phyloP scores from a whole-genome alignment of 2,113 vertebrate genomes.

The Polypterus bichir region DNA sequence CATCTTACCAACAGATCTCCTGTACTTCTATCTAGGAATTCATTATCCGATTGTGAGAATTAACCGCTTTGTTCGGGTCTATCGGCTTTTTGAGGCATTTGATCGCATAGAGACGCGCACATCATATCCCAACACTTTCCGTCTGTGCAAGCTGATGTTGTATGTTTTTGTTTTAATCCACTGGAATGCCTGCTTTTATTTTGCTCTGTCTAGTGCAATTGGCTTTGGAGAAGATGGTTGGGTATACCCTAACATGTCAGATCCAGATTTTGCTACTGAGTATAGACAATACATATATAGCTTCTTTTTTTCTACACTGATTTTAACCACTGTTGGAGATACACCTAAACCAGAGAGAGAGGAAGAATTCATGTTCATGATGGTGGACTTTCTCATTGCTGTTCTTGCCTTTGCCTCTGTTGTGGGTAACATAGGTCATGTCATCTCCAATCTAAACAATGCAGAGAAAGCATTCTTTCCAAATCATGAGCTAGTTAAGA shows the following conservation, averaged over 20 bases:
- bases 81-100: conserved; percentile 64
- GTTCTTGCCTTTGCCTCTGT: conserved; percentile 82
- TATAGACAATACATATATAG: conserved; percentile 75
- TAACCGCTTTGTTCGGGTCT: conserved; percentile 65
- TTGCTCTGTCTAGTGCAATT: conserved; percentile 59
- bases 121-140: conserved; percentile 66
- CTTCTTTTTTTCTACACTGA: conserved; percentile 78
- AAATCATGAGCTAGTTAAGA: conserved; percentile 60
- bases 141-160: conserved; percentile 70
- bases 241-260: conserved; percentile 69
- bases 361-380: conserved; percentile 76
- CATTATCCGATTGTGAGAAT: conserved; percentile 49
- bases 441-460: conserved; percentile 57
- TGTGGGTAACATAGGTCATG: conserved; percentile 68
- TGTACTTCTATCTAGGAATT: conserved; percentile 48
- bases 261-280: conserved; percentile 37
- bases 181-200: conserved; percentile 81
- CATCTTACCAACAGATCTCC: conserved; percentile 65
- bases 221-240: conserved; percentile 67
- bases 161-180: conserved; percentile 77
- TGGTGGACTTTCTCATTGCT: conserved; percentile 67
- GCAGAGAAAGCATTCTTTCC: conserved; percentile 68
- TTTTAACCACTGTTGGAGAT: conserved; percentile 77
- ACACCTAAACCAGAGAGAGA: conserved; percentile 44
- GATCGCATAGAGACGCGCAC: conserved; percentile 74